Conservation (phyloP, 2,797 vertebrate species). For the Labeo calbasu region DNA sequence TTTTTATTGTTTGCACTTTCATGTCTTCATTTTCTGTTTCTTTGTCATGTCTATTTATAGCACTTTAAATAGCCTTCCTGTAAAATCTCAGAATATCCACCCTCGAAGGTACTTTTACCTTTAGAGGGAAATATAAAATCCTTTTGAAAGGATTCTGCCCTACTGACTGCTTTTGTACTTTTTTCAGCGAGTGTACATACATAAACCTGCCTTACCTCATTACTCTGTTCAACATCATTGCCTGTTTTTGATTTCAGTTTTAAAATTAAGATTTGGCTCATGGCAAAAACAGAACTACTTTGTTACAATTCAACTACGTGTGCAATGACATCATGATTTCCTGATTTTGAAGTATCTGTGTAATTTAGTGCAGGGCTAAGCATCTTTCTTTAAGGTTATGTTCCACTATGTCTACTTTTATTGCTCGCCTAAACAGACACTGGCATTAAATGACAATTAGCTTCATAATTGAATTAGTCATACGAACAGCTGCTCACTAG, state of each 20-base stretch:
- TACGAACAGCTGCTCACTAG: neutral
- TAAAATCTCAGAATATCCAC: neutral
- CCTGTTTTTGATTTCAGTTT: neutral
- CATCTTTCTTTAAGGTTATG: neutral
- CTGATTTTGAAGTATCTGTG: neutral
- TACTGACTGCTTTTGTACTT: neutral
- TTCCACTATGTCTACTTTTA: neutral
- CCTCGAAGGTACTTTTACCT: neutral
- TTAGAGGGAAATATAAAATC: neutral
- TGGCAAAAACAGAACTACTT: slow-evolving; percentile 1
- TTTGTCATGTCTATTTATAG: neutral
- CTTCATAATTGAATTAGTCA: neutral
- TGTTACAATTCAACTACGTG: neutral
- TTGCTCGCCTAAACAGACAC: slow-evolving; percentile 9
- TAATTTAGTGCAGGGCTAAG: neutral
- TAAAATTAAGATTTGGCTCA: neutral
- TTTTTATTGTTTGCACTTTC: neutral
- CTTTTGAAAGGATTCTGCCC: neutral
- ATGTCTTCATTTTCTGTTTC: neutral
- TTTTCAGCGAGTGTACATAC: neutral
- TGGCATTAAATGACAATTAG: slow-evolving; percentile 23
- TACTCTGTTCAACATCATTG: neutral
- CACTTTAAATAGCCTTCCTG: neutral
- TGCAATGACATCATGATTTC: neutral
- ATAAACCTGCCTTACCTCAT: neutral